These are phyloP conservation scores for Heteromyza rotundicornis DNA, from an alignment of 2,888 invertebrate genomes.

Conservation along the genomic window DNA sequence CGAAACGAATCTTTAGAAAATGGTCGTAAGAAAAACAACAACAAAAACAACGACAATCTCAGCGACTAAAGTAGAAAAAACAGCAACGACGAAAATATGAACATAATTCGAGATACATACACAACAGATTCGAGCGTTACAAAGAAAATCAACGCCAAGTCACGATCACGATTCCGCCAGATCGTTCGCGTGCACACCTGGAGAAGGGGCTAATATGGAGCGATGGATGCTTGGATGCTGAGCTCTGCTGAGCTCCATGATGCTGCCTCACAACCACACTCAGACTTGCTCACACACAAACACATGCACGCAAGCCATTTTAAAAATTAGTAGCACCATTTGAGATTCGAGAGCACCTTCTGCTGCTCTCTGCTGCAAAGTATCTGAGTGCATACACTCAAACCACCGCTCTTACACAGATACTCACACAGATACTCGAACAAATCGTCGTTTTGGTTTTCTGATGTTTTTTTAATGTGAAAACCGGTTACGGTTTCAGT, in stretches of 20 bases:
- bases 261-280: no score
- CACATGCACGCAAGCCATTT: no score
- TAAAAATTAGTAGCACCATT: no score
- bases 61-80: slow-evolving; percentile 14
- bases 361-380: not conserved
- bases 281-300: not conserved
- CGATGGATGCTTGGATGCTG: slow-evolving; percentile 4
- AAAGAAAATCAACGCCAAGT: slow-evolving; percentile 9
- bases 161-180: slow-evolving; percentile 8
- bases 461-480: slow-evolving; percentile 3
- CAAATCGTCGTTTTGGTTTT: slow-evolving; percentile 10
- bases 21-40: slow-evolving; percentile 13
- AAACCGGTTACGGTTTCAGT: slow-evolving; percentile 42
- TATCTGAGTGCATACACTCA: not conserved
- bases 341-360: no score
- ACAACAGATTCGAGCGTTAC: slow-evolving; percentile 9
- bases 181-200: slow-evolving; percentile 13
- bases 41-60: slow-evolving; percentile 11
- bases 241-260: no score
- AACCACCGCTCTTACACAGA: not conserved
- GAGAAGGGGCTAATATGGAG: not conserved
- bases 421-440: not conserved
- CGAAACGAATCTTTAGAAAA: not conserved
- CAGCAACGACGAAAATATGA: slow-evolving; percentile 12
- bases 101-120: slow-evolving; percentile 20